Evolutionary conservation across 2,113 vertebrate genomes (phyloP).

Genomic region (Naja naja): DNA sequence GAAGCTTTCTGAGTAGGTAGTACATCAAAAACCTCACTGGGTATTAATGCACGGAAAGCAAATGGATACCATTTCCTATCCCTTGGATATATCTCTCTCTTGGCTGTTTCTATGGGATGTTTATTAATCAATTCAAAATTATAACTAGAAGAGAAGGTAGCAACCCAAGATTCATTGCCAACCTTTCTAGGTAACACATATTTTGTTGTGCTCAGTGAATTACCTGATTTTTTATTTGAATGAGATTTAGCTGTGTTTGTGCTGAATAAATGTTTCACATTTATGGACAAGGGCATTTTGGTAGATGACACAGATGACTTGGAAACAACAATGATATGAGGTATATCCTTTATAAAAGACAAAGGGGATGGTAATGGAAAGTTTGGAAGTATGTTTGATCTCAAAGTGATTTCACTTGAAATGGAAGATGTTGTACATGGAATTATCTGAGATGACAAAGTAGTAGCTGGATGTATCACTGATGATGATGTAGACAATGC

Average conservation of each 20-base stretch:
- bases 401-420: slow-evolving; percentile 36
- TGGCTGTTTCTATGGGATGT: slow-evolving; percentile 28
- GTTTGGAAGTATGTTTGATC: slow-evolving; percentile 43
- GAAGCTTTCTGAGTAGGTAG: slow-evolving; percentile 35
- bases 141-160: neutral
- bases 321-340: slow-evolving; percentile 64
- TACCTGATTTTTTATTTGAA: slow-evolving; percentile 51
- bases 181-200: neutral
- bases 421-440: slow-evolving; percentile 59
- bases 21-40: slow-evolving; percentile 1
- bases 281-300: slow-evolving; percentile 48
- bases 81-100: slow-evolving; percentile 15
- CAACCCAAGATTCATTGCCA: neutral
- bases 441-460: slow-evolving; percentile 50
- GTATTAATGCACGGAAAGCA: slow-evolving; percentile 23
- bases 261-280: slow-evolving; percentile 46
- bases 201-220: slow-evolving; percentile 19
- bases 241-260: slow-evolving; percentile 40
- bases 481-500: slow-evolving; percentile 45
- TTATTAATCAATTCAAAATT: slow-evolving; percentile 13
- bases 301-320: slow-evolving; percentile 41
- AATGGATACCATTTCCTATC: slow-evolving; percentile 15
- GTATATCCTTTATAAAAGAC: slow-evolving; percentile 58
- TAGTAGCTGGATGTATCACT: slow-evolving; percentile 19
- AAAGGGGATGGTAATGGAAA: slow-evolving; percentile 53